Evolutionary conservation across 2,113 vertebrate species (phyloP).

Genomic region (Stigmatopora nigra): DNA sequence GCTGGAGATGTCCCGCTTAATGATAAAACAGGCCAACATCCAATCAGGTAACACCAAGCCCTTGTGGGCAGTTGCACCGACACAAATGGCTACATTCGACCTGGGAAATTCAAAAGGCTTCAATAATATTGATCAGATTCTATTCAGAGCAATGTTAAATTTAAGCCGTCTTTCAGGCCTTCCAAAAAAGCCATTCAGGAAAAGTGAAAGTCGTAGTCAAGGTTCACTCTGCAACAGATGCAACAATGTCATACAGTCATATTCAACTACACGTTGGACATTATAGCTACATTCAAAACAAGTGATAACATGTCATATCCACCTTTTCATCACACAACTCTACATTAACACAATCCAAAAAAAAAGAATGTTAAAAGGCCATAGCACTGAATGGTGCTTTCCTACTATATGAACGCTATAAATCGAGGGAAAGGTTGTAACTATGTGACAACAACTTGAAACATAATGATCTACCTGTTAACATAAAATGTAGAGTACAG

Average conservation of each 20-base stretch:
- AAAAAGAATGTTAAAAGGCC: constrained; percentile 40
- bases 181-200: constrained; percentile 72
- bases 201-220: constrained; percentile 80
- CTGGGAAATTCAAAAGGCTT: constrained; percentile 83
- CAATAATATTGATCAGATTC: constrained; percentile 81
- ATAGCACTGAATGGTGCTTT: constrained; percentile 31
- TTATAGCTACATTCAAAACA: constrained; percentile 61
- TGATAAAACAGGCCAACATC: constrained; percentile 90
- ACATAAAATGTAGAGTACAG: constrained; percentile 16
- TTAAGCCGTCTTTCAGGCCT: constrained; percentile 78
- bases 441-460: constrained; percentile 17
- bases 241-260: constrained; percentile 66
- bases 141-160: constrained; percentile 76
- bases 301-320: constrained; percentile 59
- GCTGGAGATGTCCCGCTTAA: constrained; percentile 89
- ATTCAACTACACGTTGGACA: constrained; percentile 54
- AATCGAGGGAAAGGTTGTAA: constrained; percentile 45
- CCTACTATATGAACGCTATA: constrained; percentile 34
- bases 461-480: constrained; percentile 40
- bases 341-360: constrained; percentile 56
- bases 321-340: constrained; percentile 59
- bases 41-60: constrained; percentile 87
- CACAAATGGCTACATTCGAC: constrained; percentile 84
- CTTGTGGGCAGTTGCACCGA: constrained; percentile 85
- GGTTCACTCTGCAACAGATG: constrained; percentile 94